Evolutionary conservation across 2,113 vertebrate genomes (phyloP).

Genomic region (Ictidomys tridecemlineatus): DNA sequence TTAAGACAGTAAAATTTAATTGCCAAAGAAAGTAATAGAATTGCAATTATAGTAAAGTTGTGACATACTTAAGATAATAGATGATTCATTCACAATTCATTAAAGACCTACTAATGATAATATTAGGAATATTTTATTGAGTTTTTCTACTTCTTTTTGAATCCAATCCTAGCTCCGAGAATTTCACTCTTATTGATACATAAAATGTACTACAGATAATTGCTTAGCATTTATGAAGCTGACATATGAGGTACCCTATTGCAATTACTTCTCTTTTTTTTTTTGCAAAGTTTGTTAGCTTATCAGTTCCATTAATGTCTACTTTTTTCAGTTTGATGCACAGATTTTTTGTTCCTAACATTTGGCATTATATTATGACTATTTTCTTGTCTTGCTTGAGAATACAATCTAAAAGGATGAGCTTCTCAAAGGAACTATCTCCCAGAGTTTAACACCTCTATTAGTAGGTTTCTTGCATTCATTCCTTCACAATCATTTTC

Average conservation of each 20-base stretch:
- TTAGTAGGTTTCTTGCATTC: neutral
- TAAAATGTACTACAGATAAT: neutral
- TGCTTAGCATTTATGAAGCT: constrained; percentile 22
- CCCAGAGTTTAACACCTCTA: neutral
- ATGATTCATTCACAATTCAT: constrained; percentile 54
- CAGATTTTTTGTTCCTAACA: constrained; percentile 29
- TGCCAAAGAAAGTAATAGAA: constrained; percentile 36
- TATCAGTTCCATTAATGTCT: neutral
- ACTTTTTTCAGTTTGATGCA: neutral
- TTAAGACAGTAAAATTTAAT: constrained; percentile 48
- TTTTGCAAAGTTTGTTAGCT: neutral
- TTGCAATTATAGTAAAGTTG: constrained; percentile 27
- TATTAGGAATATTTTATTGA: constrained; percentile 49
- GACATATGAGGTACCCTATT: neutral
- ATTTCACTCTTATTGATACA: constrained; percentile 21
- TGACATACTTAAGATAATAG: constrained; percentile 44
- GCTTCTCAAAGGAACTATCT: neutral
- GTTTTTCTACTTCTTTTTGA: neutral
- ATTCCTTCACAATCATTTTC: neutral
- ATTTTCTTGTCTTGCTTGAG: constrained; percentile 29
- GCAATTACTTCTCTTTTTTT: neutral
- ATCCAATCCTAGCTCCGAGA: neutral
- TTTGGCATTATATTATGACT: neutral
- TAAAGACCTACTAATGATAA: constrained; percentile 43
- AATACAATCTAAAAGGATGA: neutral